Conservation (phyloP, 2,888 invertebrate genomes). For the Melolontha melolontha region DNA sequence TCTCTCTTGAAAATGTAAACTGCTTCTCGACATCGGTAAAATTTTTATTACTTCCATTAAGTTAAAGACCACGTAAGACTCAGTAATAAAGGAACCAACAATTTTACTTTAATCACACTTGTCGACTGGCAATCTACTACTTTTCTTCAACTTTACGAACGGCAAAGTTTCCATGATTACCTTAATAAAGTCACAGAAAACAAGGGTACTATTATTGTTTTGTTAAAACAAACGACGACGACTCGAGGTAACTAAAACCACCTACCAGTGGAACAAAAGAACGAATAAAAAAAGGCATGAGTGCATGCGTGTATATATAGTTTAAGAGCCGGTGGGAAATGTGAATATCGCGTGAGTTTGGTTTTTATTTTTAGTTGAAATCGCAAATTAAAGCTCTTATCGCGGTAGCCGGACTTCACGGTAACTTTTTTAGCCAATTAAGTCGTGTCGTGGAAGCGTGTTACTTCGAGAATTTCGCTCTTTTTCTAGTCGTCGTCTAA, state of each 20-base stretch:
- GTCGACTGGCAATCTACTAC: background rate
- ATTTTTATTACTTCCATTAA: constrained; percentile 36
- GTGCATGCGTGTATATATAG: background rate
- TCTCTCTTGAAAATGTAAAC: too few relatives aligned
- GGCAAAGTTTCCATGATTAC: constrained; percentile 23
- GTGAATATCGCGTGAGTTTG: constrained; percentile 1
- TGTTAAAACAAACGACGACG: constrained; percentile 27
- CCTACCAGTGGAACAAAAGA: too few relatives aligned
- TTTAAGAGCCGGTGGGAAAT: constrained; percentile 4
- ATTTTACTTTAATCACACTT: constrained; percentile 28
- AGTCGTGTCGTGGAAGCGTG: constrained; percentile 2
- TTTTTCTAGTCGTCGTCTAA: background rate
- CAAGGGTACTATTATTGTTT: constrained; percentile 6
- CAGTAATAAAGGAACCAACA: constrained; percentile 29
- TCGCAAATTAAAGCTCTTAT: constrained; percentile 19
- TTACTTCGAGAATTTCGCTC: background rate
- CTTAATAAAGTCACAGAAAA: constrained; percentile 22
- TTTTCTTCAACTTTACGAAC: constrained; percentile 9
- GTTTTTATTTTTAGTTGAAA: constrained; percentile 9
- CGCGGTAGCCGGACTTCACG: background rate
- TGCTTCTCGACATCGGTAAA: constrained; percentile 5
- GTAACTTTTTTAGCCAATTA: constrained; percentile 9
- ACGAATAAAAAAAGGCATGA: background rate
- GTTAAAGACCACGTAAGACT: constrained; percentile 35
- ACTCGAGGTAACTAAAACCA: too few relatives aligned